These are phyloP conservation scores for Stegophylla sp. DNA, from an alignment of 2,888 invertebrate species.

Conservation along the genomic window DNA sequence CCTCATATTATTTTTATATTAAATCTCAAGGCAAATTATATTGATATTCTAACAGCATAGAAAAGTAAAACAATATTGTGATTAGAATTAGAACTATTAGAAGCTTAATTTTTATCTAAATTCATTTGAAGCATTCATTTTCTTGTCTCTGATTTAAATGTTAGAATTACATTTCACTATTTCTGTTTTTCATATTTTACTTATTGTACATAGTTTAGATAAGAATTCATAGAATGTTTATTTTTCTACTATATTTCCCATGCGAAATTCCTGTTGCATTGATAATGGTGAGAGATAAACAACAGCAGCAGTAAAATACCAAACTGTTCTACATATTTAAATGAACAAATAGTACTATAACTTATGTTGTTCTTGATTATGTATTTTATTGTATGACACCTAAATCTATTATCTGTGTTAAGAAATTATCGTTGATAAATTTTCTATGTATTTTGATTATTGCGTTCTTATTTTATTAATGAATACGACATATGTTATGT, in stretches of 20 bases:
- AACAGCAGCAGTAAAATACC: background rate
- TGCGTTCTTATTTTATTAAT: no score
- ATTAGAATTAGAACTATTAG: background rate
- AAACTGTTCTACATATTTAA: background rate
- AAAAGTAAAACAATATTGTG: background rate
- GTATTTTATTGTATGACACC: background rate
- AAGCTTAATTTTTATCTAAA: constrained; percentile 13
- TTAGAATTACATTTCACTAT: background rate
- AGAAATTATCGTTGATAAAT: no score
- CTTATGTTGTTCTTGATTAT: background rate
- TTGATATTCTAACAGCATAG: background rate
- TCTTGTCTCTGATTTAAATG: background rate
- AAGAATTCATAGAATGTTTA: background rate
- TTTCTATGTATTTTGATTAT: no score
- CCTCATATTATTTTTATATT: no score
- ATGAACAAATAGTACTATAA: no score
- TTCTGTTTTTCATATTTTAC: background rate
- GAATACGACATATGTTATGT: no score
- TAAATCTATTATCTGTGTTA: no score
- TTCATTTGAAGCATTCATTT: background rate
- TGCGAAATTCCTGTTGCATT: background rate
- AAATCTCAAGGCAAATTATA: no score
- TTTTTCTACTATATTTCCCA: constrained; percentile 22
- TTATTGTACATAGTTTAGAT: constrained; percentile 30
- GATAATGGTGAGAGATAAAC: background rate